Conservation (phyloP, 2,888 invertebrate species). For the Aphodius granarius region DNA sequence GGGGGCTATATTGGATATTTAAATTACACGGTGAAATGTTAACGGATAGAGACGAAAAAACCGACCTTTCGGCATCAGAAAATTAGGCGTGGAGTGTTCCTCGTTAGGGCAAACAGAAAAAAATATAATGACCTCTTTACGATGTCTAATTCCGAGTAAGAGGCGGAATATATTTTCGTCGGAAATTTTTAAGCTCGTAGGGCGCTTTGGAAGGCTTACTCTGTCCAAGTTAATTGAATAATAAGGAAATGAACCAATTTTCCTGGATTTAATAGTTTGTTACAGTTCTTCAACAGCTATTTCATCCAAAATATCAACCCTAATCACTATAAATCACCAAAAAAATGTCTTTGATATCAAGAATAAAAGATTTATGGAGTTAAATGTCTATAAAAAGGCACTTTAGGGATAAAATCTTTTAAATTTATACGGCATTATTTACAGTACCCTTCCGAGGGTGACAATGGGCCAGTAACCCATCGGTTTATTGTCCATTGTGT, state of each 20-base stretch:
- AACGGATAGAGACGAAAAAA: neutral
- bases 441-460: neutral
- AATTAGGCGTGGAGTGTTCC: neutral
- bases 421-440: neutral
- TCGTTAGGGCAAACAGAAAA: neutral
- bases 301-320: no score
- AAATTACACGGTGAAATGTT: neutral
- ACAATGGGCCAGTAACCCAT: conserved; percentile 11
- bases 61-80: neutral
- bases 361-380: neutral
- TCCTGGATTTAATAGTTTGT: no score
- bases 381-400: neutral
- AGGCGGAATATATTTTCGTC: neutral
- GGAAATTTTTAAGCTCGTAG: no score
- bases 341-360: no score
- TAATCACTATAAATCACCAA: no score
- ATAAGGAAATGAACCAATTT: neutral
- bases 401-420: neutral
- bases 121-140: neutral
- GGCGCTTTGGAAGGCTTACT: neutral
- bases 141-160: neutral
- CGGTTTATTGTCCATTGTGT: conserved; percentile 8
- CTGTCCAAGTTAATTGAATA: neutral
- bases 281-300: no score
- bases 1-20: neutral